A percentile compares a stretch with the other conserved stretches of the same genome.
Conservation (phyloP, 2,888 invertebrate species). For the Callyntrura guangdongensis region DNA sequence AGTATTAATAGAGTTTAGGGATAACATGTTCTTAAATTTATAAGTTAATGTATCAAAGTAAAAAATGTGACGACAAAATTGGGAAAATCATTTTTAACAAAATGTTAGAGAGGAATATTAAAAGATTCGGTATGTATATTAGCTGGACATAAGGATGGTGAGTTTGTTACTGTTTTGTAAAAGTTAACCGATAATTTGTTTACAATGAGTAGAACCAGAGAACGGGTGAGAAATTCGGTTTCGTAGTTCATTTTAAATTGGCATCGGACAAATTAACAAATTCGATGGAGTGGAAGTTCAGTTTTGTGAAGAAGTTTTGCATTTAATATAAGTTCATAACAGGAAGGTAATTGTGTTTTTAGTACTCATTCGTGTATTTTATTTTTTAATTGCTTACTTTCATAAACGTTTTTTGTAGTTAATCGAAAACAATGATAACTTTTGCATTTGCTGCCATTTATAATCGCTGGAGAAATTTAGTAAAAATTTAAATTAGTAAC, state of each 20-base stretch:
- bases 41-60: slow-evolving; percentile 44
- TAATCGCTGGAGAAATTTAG: too few species aligned
- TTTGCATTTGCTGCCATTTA: too few species aligned
- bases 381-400: not conserved
- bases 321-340: not conserved
- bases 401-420: not conserved
- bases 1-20: slow-evolving; percentile 7
- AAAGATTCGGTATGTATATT: not conserved
- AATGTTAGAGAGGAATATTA: not conserved
- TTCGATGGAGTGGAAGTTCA: slow-evolving; percentile 20
- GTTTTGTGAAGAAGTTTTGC: slow-evolving; percentile 13
- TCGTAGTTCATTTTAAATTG: slow-evolving; percentile 3
- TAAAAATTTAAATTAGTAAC: too few species aligned
- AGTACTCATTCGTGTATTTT: not conserved
- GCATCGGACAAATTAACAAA: slow-evolving; percentile 30
- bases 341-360: slow-evolving; percentile 5
- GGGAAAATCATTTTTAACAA: not conserved
- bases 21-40: not conserved
- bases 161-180: not conserved
- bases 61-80: slow-evolving; percentile 39
- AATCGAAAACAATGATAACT: too few species aligned
- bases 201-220: not conserved
- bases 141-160: too few species aligned
- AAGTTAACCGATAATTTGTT: too few species aligned
- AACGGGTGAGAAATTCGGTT: slow-evolving; percentile 49